These are phyloP conservation scores for Corapipo altera DNA, from an alignment of 2,113 vertebrate species.

Conservation along the genomic window DNA sequence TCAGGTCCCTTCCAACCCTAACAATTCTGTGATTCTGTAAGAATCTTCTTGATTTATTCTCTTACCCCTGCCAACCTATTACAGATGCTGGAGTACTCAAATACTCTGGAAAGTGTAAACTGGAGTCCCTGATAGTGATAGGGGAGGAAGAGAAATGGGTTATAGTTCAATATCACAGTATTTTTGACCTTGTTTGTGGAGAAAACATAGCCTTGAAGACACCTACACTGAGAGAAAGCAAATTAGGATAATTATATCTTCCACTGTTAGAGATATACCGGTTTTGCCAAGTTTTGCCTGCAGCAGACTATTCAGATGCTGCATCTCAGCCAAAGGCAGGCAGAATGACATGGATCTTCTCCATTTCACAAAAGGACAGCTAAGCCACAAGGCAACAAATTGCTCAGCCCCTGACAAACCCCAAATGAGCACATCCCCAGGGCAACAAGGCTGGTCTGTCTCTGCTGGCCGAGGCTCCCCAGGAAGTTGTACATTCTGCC, in stretches of 20 bases:
- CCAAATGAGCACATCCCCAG: background rate
- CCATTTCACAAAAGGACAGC: background rate
- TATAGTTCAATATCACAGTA: background rate
- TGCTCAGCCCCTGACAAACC: background rate
- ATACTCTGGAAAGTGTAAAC: background rate
- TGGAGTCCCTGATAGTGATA: background rate
- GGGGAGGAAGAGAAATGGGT: background rate
- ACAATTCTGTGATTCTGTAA: background rate
- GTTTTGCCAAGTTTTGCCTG: background rate
- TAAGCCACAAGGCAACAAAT: background rate
- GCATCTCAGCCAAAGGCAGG: background rate
- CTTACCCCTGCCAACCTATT: background rate
- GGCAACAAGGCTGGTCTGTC: background rate
- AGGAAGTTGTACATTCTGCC: background rate
- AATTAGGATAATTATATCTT: background rate
- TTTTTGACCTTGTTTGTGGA: background rate
- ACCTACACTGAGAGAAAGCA: background rate
- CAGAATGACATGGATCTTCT: background rate
- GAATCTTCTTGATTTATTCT: background rate
- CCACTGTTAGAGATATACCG: background rate
- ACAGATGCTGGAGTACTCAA: background rate
- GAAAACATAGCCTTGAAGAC: background rate
- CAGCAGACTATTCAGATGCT: background rate
- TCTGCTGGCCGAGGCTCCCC: background rate
- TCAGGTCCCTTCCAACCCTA: background rate